These are phyloP conservation scores for Coilia nasus DNA, from an alignment of 2,797 vertebrate species.

Conservation along the genomic window DNA sequence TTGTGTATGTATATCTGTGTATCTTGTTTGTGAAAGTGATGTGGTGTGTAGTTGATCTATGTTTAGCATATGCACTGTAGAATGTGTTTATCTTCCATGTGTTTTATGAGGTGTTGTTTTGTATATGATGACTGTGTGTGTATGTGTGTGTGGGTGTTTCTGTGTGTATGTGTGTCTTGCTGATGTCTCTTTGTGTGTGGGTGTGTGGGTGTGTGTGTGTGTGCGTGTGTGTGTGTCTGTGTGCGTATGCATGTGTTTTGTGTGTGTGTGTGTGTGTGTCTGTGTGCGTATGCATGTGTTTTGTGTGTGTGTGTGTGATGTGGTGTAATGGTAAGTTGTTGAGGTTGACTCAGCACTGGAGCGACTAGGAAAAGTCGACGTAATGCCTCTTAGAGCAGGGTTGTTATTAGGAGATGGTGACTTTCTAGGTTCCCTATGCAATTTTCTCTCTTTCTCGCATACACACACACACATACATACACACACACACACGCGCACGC, in stretches of 20 bases:
- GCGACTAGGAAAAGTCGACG: conserved; percentile 8
- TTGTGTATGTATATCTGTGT: not conserved
- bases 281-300: too few relatives aligned
- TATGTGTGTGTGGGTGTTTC: not conserved
- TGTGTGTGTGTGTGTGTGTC: too few relatives aligned
- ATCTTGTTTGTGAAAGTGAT: not conserved
- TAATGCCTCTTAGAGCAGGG: conserved; percentile 5
- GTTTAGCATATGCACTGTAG: not conserved
- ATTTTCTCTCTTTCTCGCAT: conserved; percentile 28
- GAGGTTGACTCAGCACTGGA: conserved; percentile 4
- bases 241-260: too few relatives aligned
- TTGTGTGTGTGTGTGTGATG: not conserved
- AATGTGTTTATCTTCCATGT: not conserved
- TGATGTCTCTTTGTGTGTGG: not conserved
- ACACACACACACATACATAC: conserved; percentile 27
- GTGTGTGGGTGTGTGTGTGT: too few relatives aligned
- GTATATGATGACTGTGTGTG: not conserved
- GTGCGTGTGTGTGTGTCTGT: too few relatives aligned
- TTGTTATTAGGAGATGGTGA: conserved; percentile 3
- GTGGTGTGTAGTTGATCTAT: not conserved
- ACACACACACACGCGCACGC: conserved; percentile 32
- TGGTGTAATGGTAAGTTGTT: conserved; percentile 3
- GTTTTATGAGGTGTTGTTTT: too few relatives aligned
- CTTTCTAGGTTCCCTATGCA: conserved; percentile 7
- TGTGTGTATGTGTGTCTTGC: not conserved